Evolutionary conservation across 1,140 invertebrate genomes (phyloP), one percentile per base, ranked within the genome.

Genomic region (Eueides isabella): DNA sequence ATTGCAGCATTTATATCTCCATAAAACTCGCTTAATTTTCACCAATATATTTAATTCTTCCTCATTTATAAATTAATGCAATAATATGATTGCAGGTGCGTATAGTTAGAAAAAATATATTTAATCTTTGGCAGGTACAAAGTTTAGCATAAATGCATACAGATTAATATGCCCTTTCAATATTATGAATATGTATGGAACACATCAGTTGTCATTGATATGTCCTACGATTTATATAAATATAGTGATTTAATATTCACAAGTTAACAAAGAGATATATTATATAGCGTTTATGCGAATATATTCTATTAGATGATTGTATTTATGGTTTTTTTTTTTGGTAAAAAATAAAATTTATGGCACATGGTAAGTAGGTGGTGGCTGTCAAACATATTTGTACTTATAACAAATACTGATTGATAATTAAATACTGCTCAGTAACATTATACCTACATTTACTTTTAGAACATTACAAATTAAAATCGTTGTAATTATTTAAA

Each of bases 171-270:
- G 30, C 19, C 35, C 29, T n/a, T 28, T 61, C n/a, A 28, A 28
- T 66, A 62, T 41, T 63, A 61, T 61, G 48, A 67, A 63, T 68
- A 68, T 68, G 66, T 68, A 73, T 28, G 72, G 72, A 73, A 73
- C 72, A 73, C 72, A 72, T 62, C 71, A 55, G 61, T 73, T 19
- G 41, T 63, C 16, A 69, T 33, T 73, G 72, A 73, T 73, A 68
- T 73, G 66, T 73, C 23, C 67, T 61, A n/a, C 31, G 26, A 26
- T 55, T 55, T 55, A 55, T 4, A 26, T 55, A 26, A 9, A 44
- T 6, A n/a, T 44, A 2, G 48, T 55, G 3, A 55, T 55, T 55
- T 55, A 11, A 55, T 4, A 26, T 55, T 55, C 23, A 26, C 0
- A 26, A 55, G 19, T 55, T n/a, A 26, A 26, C 11, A 55, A 12